phyloP scores from a whole-genome alignment of 53 echinoderm and acorn worm species.

The Astropecten irregularis region DNA sequence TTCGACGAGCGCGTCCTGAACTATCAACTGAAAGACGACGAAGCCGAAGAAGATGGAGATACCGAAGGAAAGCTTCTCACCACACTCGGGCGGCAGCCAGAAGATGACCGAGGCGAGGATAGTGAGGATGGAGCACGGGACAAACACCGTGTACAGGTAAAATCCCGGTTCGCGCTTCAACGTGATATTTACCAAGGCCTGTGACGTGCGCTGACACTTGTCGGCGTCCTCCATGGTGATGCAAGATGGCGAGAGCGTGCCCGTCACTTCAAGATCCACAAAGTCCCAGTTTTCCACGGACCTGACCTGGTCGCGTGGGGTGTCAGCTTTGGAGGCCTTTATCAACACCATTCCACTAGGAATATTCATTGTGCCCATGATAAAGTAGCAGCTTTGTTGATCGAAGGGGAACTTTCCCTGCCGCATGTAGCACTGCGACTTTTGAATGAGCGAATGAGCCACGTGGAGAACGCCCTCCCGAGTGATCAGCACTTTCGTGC shows the following conservation, averaged over 20 bases:
- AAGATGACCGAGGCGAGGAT: slow-evolving; percentile 31
- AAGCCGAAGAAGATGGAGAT: slow-evolving; percentile 48
- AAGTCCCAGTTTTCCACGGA: no score
- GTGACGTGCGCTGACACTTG: neutral
- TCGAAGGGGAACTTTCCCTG: slow-evolving; percentile 9
- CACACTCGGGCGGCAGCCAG: slow-evolving; percentile 53
- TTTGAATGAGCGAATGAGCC: neutral
- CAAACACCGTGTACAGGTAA: slow-evolving; percentile 16
- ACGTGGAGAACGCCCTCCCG: slow-evolving; percentile 9
- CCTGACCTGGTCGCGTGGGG: no score
- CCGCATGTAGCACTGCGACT: neutral
- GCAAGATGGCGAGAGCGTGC: no score
- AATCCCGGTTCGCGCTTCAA: slow-evolving; percentile 16
- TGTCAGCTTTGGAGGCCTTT: no score
- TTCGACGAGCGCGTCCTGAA: slow-evolving; percentile 23
- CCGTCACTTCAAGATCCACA: no score
- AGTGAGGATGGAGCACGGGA: slow-evolving; percentile 30
- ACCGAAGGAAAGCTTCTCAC: slow-evolving; percentile 55
- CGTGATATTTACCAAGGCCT: neutral
- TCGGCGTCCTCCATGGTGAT: no score
- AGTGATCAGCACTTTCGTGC: neutral
- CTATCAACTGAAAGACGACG: slow-evolving; percentile 46
- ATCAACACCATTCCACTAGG: no score
- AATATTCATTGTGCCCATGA: no score
- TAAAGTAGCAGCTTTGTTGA: neutral